Base-by-base conservation (phyloP, 37 sponge, comb jelly and placozoan species). In the Aplysina aerophoba region DNA sequence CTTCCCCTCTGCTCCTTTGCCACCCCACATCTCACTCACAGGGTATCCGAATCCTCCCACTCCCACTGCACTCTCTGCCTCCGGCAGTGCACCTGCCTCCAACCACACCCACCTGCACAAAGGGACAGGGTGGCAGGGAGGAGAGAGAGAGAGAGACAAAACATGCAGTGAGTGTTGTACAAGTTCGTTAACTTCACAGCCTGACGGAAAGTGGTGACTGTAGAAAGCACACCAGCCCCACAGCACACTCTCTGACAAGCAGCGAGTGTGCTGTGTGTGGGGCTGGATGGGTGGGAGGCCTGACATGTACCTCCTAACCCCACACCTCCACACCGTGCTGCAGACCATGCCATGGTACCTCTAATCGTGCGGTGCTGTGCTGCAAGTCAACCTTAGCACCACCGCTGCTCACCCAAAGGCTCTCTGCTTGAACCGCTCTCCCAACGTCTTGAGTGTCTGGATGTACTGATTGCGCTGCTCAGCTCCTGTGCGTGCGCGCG, bases 11-110 rank as follows among this genome's bases (percentile, higher is more conserved):
- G 3, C 50, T 11, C 50, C 50, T 3, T 44, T 44, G 50, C 8
- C 8, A 8, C 8, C 50, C 50, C 50, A 44, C 50, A 44, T 44
- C 50, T 11, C 13, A 40, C 89, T 56, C 73, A 89, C 95, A n/a
- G 99, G 99, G 74, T 99, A 99, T 35, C 99, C 99, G 85, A 93
- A 97, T 35, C 99, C 99, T 53, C 99, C 99, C 8, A 99, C 90
- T 15, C 90, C 99, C 8, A 97, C 55, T 28, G 80, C 86, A 44
- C 73, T 85, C 83, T 99, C 99, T 39, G 97, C 73, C 3, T 89
- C 87, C 16, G 73, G 27, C 35, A 86, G 88, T 44, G 81, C 73
- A 21, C 95, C 94, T 15, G 89, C 99, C 53, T 93, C 97, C 55
- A 85, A 24, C 99, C 99, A 99, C 54, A 95, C 87, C 95, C 96